These are phyloP conservation scores for Rhea americana DNA, from an alignment of 2,113 vertebrate genomes.

Conservation along the genomic window DNA sequence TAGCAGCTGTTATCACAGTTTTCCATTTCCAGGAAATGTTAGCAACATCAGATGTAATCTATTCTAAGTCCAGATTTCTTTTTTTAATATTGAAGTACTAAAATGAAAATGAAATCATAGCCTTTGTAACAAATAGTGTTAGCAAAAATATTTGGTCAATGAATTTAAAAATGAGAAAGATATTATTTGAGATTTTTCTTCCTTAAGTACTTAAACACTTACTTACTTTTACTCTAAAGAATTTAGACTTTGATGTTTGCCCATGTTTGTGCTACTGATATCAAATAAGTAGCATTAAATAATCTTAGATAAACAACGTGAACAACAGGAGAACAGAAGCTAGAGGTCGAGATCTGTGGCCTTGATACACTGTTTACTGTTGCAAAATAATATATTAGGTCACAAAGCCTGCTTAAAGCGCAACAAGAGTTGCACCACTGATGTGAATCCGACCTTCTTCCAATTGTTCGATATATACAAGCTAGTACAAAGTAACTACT, in stretches of 20 bases:
- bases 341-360: not conserved
- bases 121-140: constrained; percentile 19
- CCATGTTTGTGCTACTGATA: not conserved
- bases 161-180: not conserved
- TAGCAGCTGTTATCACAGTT: constrained; percentile 30
- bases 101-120: constrained; percentile 28
- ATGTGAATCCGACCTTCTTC: not conserved
- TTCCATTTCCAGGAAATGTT: constrained; percentile 59
- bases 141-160: not conserved
- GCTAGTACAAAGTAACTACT: not conserved
- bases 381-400: constrained; percentile 47
- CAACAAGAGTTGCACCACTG: not conserved
- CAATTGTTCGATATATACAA: not conserved
- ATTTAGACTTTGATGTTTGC: constrained; percentile 30
- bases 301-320: constrained; percentile 14
- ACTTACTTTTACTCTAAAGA: not conserved
- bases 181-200: not conserved
- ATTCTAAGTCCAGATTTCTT: constrained; percentile 14
- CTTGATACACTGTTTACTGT: constrained; percentile 14
- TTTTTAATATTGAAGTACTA: not conserved
- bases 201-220: constrained; percentile 3
- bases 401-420: not conserved
- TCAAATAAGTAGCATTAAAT: not conserved
- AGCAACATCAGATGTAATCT: constrained; percentile 45
- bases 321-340: not conserved